These are phyloP conservation scores for Epirrita christyi DNA, from an alignment of 2,888 invertebrate genomes.

Conservation along the genomic window DNA sequence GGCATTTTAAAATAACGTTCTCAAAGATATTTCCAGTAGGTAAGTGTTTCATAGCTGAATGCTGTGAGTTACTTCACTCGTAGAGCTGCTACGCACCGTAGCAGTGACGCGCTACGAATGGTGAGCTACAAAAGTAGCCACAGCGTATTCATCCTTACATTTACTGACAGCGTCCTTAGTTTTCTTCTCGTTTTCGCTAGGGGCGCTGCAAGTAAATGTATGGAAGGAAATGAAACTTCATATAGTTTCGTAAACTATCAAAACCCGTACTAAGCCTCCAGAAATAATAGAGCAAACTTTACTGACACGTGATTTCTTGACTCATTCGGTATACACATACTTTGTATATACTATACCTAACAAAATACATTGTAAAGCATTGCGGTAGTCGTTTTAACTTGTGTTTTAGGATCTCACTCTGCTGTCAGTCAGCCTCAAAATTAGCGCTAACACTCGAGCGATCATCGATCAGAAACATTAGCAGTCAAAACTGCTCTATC, in stretches of 20 bases:
- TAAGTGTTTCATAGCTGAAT: slow-evolving; percentile 5
- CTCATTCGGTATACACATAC: no score
- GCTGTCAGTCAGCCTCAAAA: background rate
- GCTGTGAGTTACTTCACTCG: background rate
- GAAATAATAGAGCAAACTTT: no score
- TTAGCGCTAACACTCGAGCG: background rate
- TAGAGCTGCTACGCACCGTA: background rate
- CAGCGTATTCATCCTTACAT: no score
- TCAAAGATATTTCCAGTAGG: background rate
- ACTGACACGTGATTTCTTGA: no score
- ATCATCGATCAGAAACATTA: background rate
- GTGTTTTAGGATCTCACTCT: background rate
- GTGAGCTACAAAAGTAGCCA: no score
- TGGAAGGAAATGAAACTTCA: no score
- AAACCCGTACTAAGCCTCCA: no score
- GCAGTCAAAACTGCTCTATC: slow-evolving; percentile 17
- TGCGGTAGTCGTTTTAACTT: background rate
- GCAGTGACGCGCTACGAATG: background rate
- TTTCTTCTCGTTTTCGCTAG: no score
- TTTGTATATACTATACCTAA: background rate
- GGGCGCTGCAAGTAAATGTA: no score
- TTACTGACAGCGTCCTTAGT: no score
- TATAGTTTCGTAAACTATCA: no score
- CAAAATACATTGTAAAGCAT: background rate
- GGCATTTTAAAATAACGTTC: slow-evolving; percentile 3